Evolutionary conservation across 2,888 invertebrate genomes (phyloP), one percentile per base, ranked within the genome.

Genomic region (Diabrotica balteata): DNA sequence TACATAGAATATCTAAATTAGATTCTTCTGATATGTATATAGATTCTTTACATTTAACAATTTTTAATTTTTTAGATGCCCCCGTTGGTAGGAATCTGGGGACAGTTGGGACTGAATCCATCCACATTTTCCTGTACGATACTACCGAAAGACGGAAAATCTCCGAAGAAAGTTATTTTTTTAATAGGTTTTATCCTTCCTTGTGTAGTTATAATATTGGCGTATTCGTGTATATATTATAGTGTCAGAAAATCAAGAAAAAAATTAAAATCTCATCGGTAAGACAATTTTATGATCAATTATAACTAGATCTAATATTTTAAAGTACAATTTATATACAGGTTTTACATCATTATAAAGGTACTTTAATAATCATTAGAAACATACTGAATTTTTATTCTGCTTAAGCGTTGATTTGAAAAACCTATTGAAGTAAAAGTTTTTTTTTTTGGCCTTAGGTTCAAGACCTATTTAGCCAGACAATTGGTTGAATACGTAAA

Each of bases 81-180:
- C 6, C 93, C 95, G 0, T 85, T 94, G 32, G 83, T 94, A 8
- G 94, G 92, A 62, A 84, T 93, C 17, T 96, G 95, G 95, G 96
- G 96, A 11, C 89, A 88, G 75, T 87, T 96, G 71, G 96, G 95
- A 0, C 85, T 95, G 49, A 92, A 95, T 75, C 86, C 88, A 44
- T 86, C 88, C 22, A 94, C 95, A 2, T 96, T 95, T 82, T 95
- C 95, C 0, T 96, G 96, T 83, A 96, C 96, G 32, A 95, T 96
- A 75, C 86, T 95, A 59, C 88, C 89, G 71, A 91, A 93, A 79
- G 87, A 92, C 79, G 92, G 91, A 51, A 86, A 84, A 72, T 95
- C 94, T 1, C 95, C 95, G 4, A 94, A 95, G 85, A 95, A 94
- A 81, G 89, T 91, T 65, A 86, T 95, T 0, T 95, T 95, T 85